phyloP scores from a whole-genome alignment of 2,888 invertebrate genomes.

The Pollenia amentaria region DNA sequence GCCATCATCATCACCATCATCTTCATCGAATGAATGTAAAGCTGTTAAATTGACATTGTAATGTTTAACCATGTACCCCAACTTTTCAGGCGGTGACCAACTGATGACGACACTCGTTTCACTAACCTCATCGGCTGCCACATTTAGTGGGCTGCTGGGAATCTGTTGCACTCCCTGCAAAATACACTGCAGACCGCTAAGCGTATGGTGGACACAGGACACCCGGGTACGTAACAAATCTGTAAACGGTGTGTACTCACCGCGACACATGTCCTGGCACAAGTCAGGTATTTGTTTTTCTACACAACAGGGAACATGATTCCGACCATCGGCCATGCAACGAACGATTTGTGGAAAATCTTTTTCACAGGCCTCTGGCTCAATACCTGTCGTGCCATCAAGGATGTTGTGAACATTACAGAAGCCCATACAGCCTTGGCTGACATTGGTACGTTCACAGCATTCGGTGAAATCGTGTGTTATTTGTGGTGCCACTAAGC shows the following conservation, averaged over 20 bases:
- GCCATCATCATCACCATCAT: slow-evolving; percentile 83
- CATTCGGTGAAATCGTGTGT: slow-evolving; percentile 93
- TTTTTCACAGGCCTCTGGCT: slow-evolving; percentile 91
- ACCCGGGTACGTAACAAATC: slow-evolving; percentile 93
- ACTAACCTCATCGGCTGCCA: slow-evolving; percentile 90
- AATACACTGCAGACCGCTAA: slow-evolving; percentile 92
- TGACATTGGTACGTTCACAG: slow-evolving; percentile 89
- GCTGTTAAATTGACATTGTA: slow-evolving; percentile 90
- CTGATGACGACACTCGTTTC: slow-evolving; percentile 90
- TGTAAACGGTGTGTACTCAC: slow-evolving; percentile 93
- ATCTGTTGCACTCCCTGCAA: slow-evolving; percentile 90
- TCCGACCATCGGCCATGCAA: slow-evolving; percentile 92
- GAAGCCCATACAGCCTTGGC: slow-evolving; percentile 90
- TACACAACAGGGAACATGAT: slow-evolving; percentile 94
- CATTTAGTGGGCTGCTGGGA: slow-evolving; percentile 90
- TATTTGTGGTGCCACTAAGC: slow-evolving; percentile 82
- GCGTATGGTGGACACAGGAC: slow-evolving; percentile 92
- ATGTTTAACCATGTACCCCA: slow-evolving; percentile 88
- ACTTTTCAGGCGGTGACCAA: slow-evolving; percentile 89
- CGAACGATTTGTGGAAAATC: slow-evolving; percentile 92
- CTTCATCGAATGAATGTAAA: slow-evolving; percentile 88
- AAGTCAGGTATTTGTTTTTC: slow-evolving; percentile 92
- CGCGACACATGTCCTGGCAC: slow-evolving; percentile 93
- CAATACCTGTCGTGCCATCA: slow-evolving; percentile 91
- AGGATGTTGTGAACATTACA: slow-evolving; percentile 92